Evolutionary conservation across 2,888 invertebrate species (phyloP).

Genomic region (Hymenopus coronatus): DNA sequence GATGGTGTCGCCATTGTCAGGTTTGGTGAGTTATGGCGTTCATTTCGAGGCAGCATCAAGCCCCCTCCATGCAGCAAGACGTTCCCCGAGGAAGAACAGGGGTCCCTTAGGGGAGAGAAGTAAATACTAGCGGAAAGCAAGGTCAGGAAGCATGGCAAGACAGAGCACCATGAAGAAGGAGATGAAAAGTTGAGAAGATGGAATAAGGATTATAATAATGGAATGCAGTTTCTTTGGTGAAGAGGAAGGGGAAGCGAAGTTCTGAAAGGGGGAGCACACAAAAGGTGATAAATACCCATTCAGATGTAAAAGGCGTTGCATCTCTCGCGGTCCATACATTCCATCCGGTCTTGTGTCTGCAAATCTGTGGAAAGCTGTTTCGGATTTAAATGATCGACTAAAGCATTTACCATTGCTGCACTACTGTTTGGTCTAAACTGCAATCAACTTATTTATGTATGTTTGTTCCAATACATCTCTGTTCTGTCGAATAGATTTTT

Average conservation of each 20-base stretch:
- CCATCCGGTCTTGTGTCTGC: neutral
- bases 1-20: conserved; percentile 16
- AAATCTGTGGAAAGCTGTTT: neutral
- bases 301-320: neutral
- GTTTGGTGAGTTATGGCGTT: conserved; percentile 24
- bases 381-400: neutral
- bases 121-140: conserved; percentile 5
- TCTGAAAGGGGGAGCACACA: neutral
- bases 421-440: neutral
- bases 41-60: conserved; percentile 5
- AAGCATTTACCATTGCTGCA: neutral
- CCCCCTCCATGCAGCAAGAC: neutral
- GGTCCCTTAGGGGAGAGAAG: neutral
- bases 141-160: neutral
- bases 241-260: neutral
- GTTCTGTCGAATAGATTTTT: too few relatives aligned
- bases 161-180: neutral
- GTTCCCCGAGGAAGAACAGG: neutral
- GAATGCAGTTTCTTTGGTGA: neutral
- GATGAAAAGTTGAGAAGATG: neutral
- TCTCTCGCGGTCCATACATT: neutral
- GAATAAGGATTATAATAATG: neutral
- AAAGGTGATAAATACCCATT: neutral
- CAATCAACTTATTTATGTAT: neutral
- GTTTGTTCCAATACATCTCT: too few relatives aligned